Percentiles rank a stretch among this genome's conserved stretches.
Conservation (phyloP, 2,113 vertebrate species). For the Nicator chloris region DNA sequence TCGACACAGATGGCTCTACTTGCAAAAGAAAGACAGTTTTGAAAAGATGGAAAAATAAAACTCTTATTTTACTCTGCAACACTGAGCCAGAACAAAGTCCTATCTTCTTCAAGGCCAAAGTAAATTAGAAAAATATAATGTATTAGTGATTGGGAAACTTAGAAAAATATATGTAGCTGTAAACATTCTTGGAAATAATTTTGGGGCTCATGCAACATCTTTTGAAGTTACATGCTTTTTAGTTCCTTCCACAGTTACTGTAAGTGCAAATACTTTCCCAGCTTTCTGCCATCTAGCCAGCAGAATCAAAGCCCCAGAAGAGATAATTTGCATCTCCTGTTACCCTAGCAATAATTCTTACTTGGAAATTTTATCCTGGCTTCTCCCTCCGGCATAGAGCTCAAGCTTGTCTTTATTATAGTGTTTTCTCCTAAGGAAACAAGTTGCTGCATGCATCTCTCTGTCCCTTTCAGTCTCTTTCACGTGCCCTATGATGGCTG, state of each 20-base stretch:
- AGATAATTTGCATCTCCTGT: not conserved
- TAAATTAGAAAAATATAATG: not conserved
- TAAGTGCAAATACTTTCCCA: not conserved
- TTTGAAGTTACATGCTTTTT: not conserved
- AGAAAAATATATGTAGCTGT: not conserved
- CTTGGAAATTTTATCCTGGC: not conserved
- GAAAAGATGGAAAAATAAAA: not conserved
- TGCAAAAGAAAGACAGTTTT: not conserved
- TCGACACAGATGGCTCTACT: not conserved
- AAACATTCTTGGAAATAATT: not conserved
- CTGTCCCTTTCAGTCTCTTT: not conserved
- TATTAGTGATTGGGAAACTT: not conserved
- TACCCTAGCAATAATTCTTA: not conserved
- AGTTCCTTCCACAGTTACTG: not conserved
- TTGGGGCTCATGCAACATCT: not conserved
- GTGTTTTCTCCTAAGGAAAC: not conserved
- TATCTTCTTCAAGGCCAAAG: not conserved
- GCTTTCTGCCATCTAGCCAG: not conserved
- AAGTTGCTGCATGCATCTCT: not conserved
- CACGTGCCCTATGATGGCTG: not conserved
- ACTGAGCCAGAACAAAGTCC: not conserved
- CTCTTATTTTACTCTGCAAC: not conserved
- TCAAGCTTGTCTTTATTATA: not conserved
- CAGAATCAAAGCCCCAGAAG: not conserved
- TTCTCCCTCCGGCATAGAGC: not conserved